Evolutionary conservation across 2,113 vertebrate genomes (phyloP).

Genomic region (Leiothrix lutea): DNA sequence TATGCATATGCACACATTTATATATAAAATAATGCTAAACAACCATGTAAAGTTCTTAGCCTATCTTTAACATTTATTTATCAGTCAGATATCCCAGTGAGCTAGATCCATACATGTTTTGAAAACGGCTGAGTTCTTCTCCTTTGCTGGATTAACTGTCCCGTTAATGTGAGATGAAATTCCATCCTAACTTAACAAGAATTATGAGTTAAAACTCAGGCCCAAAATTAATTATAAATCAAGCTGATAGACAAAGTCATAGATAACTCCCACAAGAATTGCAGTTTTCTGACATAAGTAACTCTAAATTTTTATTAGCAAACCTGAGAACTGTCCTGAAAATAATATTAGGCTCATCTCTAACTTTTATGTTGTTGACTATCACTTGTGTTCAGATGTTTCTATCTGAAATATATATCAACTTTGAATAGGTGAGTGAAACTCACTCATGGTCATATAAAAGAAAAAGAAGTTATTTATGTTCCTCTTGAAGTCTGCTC

Average conservation of each 20-base stretch:
- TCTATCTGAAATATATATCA: background rate
- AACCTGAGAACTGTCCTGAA: background rate
- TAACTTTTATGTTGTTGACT: background rate
- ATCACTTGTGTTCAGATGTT: background rate
- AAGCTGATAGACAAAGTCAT: background rate
- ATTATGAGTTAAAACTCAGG: background rate
- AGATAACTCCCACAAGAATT: background rate
- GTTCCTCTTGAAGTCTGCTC: background rate
- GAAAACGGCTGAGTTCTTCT: background rate
- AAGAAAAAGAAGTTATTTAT: background rate
- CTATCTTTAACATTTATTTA: background rate
- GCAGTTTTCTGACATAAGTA: background rate
- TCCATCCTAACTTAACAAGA: background rate
- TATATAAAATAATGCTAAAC: background rate
- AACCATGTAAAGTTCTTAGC: background rate
- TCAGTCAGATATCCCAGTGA: background rate
- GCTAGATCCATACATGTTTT: background rate
- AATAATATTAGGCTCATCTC: background rate
- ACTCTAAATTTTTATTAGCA: background rate
- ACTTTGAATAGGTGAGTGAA: background rate
- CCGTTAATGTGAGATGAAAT: background rate
- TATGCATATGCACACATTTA: fast-evolving
- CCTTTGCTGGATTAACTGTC: background rate
- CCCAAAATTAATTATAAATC: background rate
- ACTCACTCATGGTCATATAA: background rate